These are phyloP conservation scores for Cylindroiulus punctatus DNA, from an alignment of 2,888 invertebrate species.

Conservation along the genomic window DNA sequence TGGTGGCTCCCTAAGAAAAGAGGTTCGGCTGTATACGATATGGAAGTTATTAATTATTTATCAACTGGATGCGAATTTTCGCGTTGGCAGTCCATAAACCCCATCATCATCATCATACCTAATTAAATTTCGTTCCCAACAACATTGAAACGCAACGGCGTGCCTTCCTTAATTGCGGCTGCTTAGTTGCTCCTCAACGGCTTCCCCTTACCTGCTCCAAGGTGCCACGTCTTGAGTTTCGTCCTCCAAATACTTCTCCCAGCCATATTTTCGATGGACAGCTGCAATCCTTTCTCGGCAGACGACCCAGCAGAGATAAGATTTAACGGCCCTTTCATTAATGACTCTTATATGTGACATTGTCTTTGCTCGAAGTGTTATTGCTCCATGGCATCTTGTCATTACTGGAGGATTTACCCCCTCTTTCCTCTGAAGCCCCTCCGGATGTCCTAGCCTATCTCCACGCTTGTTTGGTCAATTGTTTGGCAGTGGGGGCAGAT, in stretches of 20 bases:
- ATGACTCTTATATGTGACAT: constrained; percentile 9
- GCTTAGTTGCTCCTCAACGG: background rate
- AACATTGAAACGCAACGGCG: background rate
- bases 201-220: background rate
- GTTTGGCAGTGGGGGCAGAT: background rate
- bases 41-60: constrained; percentile 32
- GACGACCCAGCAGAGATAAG: background rate
- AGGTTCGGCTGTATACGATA: constrained; percentile 12
- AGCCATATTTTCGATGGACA: background rate
- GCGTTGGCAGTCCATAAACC: constrained; percentile 32
- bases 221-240: background rate
- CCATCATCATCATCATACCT: constrained; percentile 27
- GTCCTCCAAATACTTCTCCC: background rate
- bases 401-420: background rate
- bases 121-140: constrained; percentile 21
- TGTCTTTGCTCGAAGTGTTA: background rate
- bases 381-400: constrained; percentile 11
- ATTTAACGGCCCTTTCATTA: constrained; percentile 3
- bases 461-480: constrained; percentile 9
- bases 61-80: constrained; percentile 32
- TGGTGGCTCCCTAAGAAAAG: background rate
- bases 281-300: constrained; percentile 11
- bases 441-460: background rate
- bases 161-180: constrained; percentile 16
- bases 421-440: constrained; percentile 8